A percentile compares a stretch with the other conserved stretches of the same genome.
Conservation (phyloP, 1,140 invertebrate genomes). For the Tetragonula clypearis region DNA sequence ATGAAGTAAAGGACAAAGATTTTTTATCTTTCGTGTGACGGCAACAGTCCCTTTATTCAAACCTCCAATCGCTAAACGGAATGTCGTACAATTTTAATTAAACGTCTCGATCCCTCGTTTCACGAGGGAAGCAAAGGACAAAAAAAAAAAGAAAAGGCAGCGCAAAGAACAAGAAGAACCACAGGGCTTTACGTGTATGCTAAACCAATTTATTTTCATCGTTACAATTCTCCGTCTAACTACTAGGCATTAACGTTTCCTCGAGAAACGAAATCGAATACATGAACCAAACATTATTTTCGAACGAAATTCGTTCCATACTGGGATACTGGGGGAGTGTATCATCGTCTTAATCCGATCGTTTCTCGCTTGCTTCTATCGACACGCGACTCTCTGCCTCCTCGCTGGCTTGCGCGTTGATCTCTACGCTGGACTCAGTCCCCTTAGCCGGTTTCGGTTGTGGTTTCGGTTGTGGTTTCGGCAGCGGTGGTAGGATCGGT, state of each 20-base stretch:
- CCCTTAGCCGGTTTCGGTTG: too few relatives aligned
- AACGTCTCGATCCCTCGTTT: background rate
- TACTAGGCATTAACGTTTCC: constrained; percentile 3
- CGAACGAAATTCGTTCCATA: background rate
- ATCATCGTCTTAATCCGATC: background rate
- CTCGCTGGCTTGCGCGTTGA: too few relatives aligned
- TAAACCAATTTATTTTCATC: constrained; percentile 37
- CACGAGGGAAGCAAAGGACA: background rate
- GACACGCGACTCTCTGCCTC: background rate
- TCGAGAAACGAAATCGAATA: background rate
- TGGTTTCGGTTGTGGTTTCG: too few relatives aligned
- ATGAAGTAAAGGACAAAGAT: background rate
- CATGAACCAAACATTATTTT: background rate
- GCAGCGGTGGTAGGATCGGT: too few relatives aligned
- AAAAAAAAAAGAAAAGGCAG: background rate
- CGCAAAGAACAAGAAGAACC: constrained; percentile 5
- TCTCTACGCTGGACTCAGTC: too few relatives aligned
- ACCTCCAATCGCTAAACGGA: background rate
- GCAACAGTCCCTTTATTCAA: background rate
- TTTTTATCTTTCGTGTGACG: background rate
- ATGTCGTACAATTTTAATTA: background rate
- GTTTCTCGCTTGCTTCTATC: fast-evolving
- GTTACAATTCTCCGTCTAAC: constrained; percentile 11
- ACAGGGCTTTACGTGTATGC: constrained; percentile 1
- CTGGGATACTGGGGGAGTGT: too few relatives aligned